Evolutionary conservation across 1,140 invertebrate species (phyloP), one percentile per base, ranked within the genome.

Genomic region (Micrasema minimum): DNA sequence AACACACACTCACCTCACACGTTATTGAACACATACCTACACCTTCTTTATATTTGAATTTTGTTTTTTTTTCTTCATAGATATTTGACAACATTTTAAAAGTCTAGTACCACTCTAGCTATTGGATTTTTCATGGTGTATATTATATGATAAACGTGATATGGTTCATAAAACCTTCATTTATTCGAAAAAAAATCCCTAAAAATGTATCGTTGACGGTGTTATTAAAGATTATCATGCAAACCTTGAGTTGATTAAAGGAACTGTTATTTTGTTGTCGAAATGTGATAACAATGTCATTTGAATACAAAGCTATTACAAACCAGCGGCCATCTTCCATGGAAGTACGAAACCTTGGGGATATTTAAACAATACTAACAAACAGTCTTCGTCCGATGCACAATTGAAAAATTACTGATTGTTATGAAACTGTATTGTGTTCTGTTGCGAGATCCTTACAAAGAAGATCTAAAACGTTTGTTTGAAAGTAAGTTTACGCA

Each of bases 341-440:
- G 51, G 22, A 23, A 20, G 37, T 2, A n/a, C 10, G 11, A 43
- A 61, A 43, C 57, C 57, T 61, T 61, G 57, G 20, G 18, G 6
- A 22, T 11, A 43, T 1, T 18, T 0, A 51, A 61, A 61, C 57
- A 61, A 61, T 61, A 37, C 53, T 26, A 20, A 26, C 50, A 14
- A 10, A 43, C 57, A 38, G 7, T 38, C 57, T 61, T 41, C 20
- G 7, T 11, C 20, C 12, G 16, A 41, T 61, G 38, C 57, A 61
- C 38, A 38, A 43, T 43, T 43, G 57, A 61, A 61, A 38, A 61
- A 61, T 61, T 18, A 18, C 20, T 22, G 18, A 61, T 61, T 61
- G 57, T 61, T 38, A 41, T 41, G 57, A 61, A 61, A 61, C 14
- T 18, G 57, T 43, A 61, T 61, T 61, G 57, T 61, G 10, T 59